Percentiles rank a stretch among this genome's conserved stretches.
Evolutionary conservation across 2,888 invertebrate species (phyloP).

Genomic region (Cheilosia urbana): DNA sequence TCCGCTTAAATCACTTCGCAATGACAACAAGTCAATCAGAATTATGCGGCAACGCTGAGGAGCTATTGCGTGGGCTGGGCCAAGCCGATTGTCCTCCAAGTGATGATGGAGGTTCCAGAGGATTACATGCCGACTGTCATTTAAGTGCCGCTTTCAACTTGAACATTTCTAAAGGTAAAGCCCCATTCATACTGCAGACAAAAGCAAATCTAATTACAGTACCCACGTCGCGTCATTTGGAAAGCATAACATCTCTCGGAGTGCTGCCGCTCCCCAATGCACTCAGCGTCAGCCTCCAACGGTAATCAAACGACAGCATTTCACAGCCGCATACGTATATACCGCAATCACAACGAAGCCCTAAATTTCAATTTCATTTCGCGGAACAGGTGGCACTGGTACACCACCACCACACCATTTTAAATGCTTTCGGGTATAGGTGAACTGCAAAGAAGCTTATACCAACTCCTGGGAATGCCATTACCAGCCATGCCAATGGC

Average conservation of each 20-base stretch:
- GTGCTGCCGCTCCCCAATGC: not conserved
- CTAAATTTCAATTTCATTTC: constrained; percentile 45
- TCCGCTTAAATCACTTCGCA: constrained; percentile 42
- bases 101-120: not conserved
- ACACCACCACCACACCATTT: constrained; percentile 18
- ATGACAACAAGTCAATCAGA: constrained; percentile 61
- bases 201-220: constrained; percentile 48
- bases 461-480: constrained; percentile 49
- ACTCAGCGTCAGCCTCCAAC: constrained; percentile 40
- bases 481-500: constrained; percentile 18
- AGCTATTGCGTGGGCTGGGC: constrained; percentile 3
- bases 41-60: constrained; percentile 17
- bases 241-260: constrained; percentile 26
- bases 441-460: constrained; percentile 56
- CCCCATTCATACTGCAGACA: constrained; percentile 13
- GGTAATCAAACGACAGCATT: constrained; percentile 39
- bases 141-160: not conserved
- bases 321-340: not conserved
- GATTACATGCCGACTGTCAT: not conserved
- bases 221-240: constrained; percentile 11
- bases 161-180: constrained; percentile 1
- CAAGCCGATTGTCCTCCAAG: not conserved
- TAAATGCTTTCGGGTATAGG: constrained; percentile 8
- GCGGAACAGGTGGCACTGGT: constrained; percentile 36
- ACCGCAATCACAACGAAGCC: constrained; percentile 1